phyloP scores from a whole-genome alignment of 1,140 invertebrate genomes.

The Metaphire vulgaris region DNA sequence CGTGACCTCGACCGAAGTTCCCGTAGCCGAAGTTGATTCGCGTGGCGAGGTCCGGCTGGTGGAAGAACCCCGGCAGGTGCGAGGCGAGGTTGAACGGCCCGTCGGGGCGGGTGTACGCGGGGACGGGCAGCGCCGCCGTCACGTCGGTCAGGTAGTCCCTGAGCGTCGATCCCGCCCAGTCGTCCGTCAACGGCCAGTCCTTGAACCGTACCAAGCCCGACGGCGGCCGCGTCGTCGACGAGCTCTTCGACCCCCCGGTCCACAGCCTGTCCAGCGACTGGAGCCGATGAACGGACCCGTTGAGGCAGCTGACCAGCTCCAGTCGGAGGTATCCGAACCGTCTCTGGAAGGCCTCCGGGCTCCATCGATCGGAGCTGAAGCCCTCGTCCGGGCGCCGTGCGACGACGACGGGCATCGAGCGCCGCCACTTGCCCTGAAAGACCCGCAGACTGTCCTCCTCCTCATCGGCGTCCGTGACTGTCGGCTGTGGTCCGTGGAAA shows the following conservation, averaged over 20 bases:
- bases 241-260: background rate
- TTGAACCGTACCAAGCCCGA: background rate
- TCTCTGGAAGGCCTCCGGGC: slow-evolving; percentile 76
- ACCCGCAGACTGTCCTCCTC: background rate
- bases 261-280: slow-evolving; percentile 70
- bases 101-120: slow-evolving; percentile 80
- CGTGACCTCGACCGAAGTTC: slow-evolving; percentile 53
- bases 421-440: slow-evolving; percentile 90
- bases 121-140: slow-evolving; percentile 68
- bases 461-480: no score
- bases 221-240: background rate
- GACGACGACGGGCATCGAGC: slow-evolving; percentile 79
- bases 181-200: background rate
- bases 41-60: slow-evolving; percentile 87
- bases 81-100: slow-evolving; percentile 79
- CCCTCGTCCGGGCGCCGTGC: slow-evolving; percentile 69
- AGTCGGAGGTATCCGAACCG: slow-evolving; percentile 87
- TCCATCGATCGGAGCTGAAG: slow-evolving; percentile 72
- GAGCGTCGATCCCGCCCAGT: background rate
- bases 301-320: slow-evolving; percentile 86
- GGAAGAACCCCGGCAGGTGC: slow-evolving; percentile 83
- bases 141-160: background rate
- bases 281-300: slow-evolving; percentile 61
- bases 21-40: slow-evolving; percentile 98
- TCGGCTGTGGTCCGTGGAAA: no score